Conservation (phyloP, 2,113 vertebrate genomes). For the Mus pahari region DNA sequence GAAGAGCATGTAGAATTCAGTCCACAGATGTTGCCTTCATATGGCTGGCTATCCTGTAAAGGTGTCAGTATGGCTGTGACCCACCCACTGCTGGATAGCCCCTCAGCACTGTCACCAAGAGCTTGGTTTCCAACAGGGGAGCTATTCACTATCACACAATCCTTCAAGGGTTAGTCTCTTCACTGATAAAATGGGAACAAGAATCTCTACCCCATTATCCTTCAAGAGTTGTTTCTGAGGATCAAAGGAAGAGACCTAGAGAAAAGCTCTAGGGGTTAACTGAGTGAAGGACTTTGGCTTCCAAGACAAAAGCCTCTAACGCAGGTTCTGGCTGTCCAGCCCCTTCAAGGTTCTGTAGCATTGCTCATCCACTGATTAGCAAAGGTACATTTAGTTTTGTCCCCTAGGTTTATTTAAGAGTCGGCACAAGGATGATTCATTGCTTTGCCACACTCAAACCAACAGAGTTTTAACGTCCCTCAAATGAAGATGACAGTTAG, state of each 20-base stretch:
- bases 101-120: not conserved
- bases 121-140: slow-evolving; percentile 13
- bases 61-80: not conserved
- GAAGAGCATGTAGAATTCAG: not conserved
- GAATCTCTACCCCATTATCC: not conserved
- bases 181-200: slow-evolving; percentile 51
- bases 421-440: slow-evolving; percentile 60
- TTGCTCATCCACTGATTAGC: slow-evolving; percentile 23
- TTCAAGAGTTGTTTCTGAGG: slow-evolving; percentile 42
- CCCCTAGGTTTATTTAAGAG: slow-evolving; percentile 64
- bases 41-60: not conserved
- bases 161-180: not conserved
- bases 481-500: slow-evolving; percentile 59
- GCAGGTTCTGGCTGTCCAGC: not conserved
- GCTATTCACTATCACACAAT: slow-evolving; percentile 11
- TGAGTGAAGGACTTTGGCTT: slow-evolving; percentile 27
- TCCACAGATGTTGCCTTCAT: not conserved
- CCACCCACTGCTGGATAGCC: not conserved
- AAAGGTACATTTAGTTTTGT: slow-evolving; percentile 33
- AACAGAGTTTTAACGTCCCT: slow-evolving; percentile 60
- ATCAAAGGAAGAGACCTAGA: slow-evolving; percentile 46
- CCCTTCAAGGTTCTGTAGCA: not conserved
- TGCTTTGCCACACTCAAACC: slow-evolving; percentile 57
- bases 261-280: slow-evolving; percentile 45
- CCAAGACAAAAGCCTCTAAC: slow-evolving; percentile 36